Conservation (phyloP, 2,113 vertebrate genomes). For the Tursiops truncatus region DNA sequence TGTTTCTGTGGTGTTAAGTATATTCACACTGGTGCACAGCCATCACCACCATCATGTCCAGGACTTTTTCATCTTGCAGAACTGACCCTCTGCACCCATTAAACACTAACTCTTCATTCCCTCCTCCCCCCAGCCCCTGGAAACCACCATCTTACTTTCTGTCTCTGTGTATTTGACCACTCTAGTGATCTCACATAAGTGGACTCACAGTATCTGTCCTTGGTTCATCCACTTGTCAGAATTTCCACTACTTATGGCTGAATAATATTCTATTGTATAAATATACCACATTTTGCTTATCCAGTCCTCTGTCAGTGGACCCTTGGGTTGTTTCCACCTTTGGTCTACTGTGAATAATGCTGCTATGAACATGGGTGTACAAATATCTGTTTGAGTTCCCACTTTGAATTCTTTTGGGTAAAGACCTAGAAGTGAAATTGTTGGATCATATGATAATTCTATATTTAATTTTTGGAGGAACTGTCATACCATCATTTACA, state of each 20-base stretch:
- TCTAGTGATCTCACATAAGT: rapidly evolving
- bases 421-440: neutral
- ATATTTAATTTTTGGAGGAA: neutral
- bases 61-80: rapidly evolving
- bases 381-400: neutral
- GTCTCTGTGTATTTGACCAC: rapidly evolving
- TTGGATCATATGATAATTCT: no score
- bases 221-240: neutral
- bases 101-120: neutral
- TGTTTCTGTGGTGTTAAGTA: neutral
- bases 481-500: rapidly evolving
- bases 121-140: no score
- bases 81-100: neutral
- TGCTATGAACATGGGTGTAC: neutral
- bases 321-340: neutral
- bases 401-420: neutral
- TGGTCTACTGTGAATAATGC: neutral
- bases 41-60: rapidly evolving
- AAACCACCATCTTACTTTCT: neutral
- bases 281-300: neutral
- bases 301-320: rapidly evolving
- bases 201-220: neutral
- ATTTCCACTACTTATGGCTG: neutral
- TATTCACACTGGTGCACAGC: neutral
- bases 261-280: no score